Percentiles rank a stretch among this genome's conserved stretches.
phyloP scores from a whole-genome alignment of 2,797 vertebrate genomes.

The Sylvia borin region DNA sequence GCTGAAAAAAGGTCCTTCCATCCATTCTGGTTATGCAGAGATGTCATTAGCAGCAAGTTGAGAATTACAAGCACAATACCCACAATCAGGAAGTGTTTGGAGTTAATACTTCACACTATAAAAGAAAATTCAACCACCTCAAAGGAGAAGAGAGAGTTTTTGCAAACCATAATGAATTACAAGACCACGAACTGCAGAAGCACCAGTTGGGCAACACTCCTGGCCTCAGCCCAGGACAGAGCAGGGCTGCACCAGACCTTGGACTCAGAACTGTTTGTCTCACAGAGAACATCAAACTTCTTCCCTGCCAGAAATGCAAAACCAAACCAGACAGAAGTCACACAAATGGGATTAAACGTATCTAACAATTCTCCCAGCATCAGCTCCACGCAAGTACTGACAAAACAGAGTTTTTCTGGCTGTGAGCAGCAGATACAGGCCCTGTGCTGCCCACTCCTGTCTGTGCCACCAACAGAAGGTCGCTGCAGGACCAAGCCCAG shows the following conservation, averaged over 20 bases:
- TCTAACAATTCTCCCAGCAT: background rate
- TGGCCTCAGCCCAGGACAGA: background rate
- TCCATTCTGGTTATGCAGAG: background rate
- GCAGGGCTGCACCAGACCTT: background rate
- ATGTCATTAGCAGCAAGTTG: background rate
- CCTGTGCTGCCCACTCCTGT: background rate
- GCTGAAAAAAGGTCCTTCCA: background rate
- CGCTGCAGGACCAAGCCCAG: background rate
- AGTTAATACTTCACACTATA: background rate
- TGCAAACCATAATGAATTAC: background rate
- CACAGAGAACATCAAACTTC: background rate
- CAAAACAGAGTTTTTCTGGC: background rate
- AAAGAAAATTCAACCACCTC: background rate
- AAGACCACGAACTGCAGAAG: background rate
- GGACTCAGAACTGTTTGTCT: background rate
- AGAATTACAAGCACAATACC: background rate
- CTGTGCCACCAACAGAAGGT: background rate
- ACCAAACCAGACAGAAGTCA: background rate
- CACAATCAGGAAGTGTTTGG: fast-evolving
- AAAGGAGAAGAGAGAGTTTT: background rate
- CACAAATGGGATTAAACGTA: background rate
- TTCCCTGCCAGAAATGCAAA: background rate
- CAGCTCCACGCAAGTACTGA: background rate
- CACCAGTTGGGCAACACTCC: background rate
- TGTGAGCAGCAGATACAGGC: background rate